phyloP scores from a whole-genome alignment of 2,113 vertebrate genomes.

The Alligator sinensis region DNA sequence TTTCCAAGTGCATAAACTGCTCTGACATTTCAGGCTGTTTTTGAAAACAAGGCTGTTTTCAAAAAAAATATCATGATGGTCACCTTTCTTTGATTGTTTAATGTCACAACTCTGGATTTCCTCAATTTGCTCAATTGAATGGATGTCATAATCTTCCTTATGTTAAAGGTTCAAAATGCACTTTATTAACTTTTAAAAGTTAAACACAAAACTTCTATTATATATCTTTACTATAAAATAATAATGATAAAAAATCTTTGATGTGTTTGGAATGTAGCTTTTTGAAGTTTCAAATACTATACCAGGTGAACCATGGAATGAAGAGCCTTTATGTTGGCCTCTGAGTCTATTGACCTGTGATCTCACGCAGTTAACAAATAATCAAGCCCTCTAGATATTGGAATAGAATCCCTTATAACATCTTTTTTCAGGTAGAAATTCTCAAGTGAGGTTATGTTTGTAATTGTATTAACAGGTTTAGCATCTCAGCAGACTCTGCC shows the following conservation, averaged over 20 bases:
- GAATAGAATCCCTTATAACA: conserved; percentile 49
- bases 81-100: conserved; percentile 34
- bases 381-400: conserved; percentile 52
- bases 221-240: conserved; percentile 64
- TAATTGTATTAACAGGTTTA: conserved; percentile 7
- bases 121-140: conserved; percentile 58
- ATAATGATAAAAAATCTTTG: conserved; percentile 63
- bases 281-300: conserved; percentile 72
- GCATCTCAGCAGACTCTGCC: background rate
- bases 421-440: background rate
- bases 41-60: background rate
- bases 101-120: conserved; percentile 50
- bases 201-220: conserved; percentile 75
- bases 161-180: conserved; percentile 67
- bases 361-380: conserved; percentile 48
- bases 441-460: background rate
- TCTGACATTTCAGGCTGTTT: background rate
- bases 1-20: background rate
- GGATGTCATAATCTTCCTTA: conserved; percentile 71
- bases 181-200: conserved; percentile 72
- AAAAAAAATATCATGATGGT: background rate
- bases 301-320: conserved; percentile 54
- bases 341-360: conserved; percentile 49
- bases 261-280: conserved; percentile 59
- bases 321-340: conserved; percentile 28